Conservation (phyloP, 2,113 vertebrate genomes). For the Microcebus ravelobensis region DNA sequence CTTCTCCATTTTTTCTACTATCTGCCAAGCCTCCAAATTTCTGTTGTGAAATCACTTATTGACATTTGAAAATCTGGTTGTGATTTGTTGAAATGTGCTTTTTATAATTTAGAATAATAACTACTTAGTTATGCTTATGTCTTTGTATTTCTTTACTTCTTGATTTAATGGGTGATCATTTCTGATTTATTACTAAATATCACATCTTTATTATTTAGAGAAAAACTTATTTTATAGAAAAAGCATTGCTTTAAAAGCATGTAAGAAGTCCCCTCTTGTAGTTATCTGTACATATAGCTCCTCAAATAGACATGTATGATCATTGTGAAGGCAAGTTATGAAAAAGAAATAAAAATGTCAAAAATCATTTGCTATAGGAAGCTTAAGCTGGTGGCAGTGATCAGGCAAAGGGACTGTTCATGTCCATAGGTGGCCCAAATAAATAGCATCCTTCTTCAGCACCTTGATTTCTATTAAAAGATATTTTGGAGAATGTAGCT, state of each 20-base stretch:
- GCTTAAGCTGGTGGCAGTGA: not conserved
- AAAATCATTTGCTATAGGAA: not conserved
- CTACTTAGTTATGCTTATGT: not conserved
- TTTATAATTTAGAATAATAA: conserved; percentile 21
- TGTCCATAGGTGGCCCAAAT: not conserved
- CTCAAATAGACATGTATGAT: not conserved
- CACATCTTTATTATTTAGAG: not conserved
- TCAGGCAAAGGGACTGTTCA: not conserved
- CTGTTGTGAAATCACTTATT: not conserved
- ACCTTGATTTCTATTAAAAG: not conserved
- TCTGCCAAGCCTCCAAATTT: not conserved
- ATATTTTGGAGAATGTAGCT: not conserved
- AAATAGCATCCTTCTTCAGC: not conserved
- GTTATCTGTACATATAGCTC: not conserved
- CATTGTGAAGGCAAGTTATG: not conserved
- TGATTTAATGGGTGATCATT: not conserved
- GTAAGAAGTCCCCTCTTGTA: not conserved
- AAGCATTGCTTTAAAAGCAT: not conserved
- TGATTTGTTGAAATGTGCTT: conserved; percentile 5
- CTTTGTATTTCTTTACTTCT: not conserved
- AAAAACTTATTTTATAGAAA: not conserved
- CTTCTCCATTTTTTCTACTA: not conserved
- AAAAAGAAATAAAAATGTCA: not conserved
- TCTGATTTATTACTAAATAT: conserved; percentile 5
- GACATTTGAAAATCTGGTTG: conserved; percentile 25